Conservation (phyloP, 1,140 invertebrate species). For the Trichonephila inaurata region DNA sequence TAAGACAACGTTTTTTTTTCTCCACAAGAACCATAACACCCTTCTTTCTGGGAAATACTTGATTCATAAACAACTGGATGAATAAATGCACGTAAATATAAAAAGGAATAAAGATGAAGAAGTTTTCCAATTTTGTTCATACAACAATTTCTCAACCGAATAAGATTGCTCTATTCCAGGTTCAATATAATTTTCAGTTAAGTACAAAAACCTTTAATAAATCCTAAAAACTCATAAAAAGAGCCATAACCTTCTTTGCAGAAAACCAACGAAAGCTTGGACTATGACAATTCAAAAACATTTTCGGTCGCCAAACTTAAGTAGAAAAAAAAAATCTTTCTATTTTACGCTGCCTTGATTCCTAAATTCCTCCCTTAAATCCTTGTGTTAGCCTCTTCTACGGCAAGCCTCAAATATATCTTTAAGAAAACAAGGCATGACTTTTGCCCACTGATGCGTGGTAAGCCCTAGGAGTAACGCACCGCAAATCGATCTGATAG, state of each 20-base stretch:
- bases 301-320: neutral
- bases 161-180: too few species aligned
- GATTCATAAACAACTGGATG: too few species aligned
- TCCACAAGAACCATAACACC: too few species aligned
- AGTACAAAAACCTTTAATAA: neutral
- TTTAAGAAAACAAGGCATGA: slow-evolving; percentile 63
- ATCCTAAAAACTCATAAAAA: neutral
- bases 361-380: slow-evolving; percentile 24
- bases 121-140: too few species aligned
- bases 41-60: too few species aligned
- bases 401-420: slow-evolving; percentile 43
- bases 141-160: too few species aligned
- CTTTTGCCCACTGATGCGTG: slow-evolving; percentile 50
- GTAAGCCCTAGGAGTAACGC: slow-evolving; percentile 56
- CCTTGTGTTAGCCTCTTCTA: slow-evolving; percentile 46
- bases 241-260: neutral
- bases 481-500: slow-evolving; percentile 59
- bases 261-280: neutral
- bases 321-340: slow-evolving; percentile 30
- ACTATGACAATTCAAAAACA: slow-evolving; percentile 31
- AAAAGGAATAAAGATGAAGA: too few species aligned
- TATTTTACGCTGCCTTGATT: slow-evolving; percentile 47
- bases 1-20: too few species aligned
- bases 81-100: too few species aligned
- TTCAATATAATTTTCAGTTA: too few species aligned